Conservation (phyloP, 2,888 invertebrate species). For the Anorthoa munda region DNA sequence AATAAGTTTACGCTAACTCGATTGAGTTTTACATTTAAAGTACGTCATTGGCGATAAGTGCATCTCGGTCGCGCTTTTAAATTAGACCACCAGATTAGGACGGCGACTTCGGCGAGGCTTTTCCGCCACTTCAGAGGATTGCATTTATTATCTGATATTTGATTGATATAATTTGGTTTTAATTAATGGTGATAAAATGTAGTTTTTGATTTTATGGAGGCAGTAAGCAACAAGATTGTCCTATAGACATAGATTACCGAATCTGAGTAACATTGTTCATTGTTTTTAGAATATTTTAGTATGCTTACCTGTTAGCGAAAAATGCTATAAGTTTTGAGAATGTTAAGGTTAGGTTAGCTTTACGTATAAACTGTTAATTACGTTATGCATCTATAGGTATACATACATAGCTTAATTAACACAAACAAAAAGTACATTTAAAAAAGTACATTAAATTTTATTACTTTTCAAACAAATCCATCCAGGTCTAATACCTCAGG, state of each 20-base stretch:
- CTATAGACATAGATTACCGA: no score
- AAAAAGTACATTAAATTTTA: no score
- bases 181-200: not conserved
- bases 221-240: not conserved
- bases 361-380: not conserved
- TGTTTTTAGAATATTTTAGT: not conserved
- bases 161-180: slow-evolving; percentile 2
- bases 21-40: no score
- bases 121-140: slow-evolving; percentile 1
- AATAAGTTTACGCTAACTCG: no score
- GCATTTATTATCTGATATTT: slow-evolving; percentile 4
- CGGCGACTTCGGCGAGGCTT: slow-evolving; percentile 6
- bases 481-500: slow-evolving; percentile 37
- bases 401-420: no score
- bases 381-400: no score
- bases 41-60: not conserved
- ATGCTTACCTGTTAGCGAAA: no score
- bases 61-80: slow-evolving; percentile 54
- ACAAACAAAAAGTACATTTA: not conserved
- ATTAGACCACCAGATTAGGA: slow-evolving; percentile 54
- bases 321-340: no score
- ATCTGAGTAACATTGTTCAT: not conserved
- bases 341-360: not conserved
- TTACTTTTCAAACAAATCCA: slow-evolving; percentile 25
- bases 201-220: not conserved